These are phyloP conservation scores for Anoplius nigerrimus DNA, from an alignment of 2,888 invertebrate species.

Conservation along the genomic window DNA sequence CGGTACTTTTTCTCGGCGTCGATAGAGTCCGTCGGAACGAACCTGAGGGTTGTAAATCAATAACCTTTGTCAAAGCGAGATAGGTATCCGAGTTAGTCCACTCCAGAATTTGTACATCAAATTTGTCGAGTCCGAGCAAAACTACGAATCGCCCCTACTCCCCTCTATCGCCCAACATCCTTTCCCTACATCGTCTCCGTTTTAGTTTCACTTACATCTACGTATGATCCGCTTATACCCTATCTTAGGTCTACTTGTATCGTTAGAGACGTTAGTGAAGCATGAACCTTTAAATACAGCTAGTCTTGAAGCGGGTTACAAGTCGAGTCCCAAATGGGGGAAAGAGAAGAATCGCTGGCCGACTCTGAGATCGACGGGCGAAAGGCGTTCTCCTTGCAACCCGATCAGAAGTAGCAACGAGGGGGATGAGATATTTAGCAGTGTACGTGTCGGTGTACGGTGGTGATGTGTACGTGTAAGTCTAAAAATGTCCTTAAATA, in stretches of 20 bases:
- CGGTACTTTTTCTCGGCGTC: constrained; percentile 1
- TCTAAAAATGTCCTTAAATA: constrained; percentile 4
- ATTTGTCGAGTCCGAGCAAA: constrained; percentile 6
- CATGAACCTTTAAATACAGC: constrained; percentile 74
- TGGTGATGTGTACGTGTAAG: neutral
- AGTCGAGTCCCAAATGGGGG: constrained; percentile 51
- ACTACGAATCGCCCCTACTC: constrained; percentile 13
- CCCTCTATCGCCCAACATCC: constrained; percentile 11
- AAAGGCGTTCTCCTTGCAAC: constrained; percentile 64
- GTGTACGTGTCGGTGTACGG: neutral
- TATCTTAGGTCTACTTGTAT: constrained; percentile 57
- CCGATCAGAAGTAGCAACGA: constrained; percentile 73
- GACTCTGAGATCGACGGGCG: neutral
- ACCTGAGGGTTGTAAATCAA: no score
- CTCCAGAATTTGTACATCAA: no score
- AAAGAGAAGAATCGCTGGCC: constrained; percentile 15
- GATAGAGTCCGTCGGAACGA: no score
- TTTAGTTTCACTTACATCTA: constrained; percentile 40
- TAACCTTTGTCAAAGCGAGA: no score
- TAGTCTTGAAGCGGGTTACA: constrained; percentile 74
- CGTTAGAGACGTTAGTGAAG: constrained; percentile 73
- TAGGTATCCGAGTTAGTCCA: no score
- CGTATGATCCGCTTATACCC: constrained; percentile 44
- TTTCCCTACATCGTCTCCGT: constrained; percentile 1
- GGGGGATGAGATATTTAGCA: constrained; percentile 62